Evolutionary conservation across 2,113 vertebrate genomes (phyloP), one percentile per base, ranked within the genome.

Genomic region (Mustela lutreola): DNA sequence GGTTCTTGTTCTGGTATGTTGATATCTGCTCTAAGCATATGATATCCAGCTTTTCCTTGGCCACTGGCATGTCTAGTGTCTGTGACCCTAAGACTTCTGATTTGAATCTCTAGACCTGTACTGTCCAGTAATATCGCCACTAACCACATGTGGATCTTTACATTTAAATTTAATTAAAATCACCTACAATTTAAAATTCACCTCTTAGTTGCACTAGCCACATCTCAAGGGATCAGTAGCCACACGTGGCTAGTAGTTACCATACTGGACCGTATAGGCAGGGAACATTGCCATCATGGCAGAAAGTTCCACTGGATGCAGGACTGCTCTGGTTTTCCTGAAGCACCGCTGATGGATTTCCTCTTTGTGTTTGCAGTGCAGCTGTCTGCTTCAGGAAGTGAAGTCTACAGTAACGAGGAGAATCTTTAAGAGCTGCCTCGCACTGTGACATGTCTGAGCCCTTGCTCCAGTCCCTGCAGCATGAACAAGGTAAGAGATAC

Each of bases 301-400:
- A 95, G 22, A 82, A 67, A 36, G 45, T n/a, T 39, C 36, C 70
- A 7, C 0, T 50, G 83, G 36, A 91, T 16, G 24, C 0, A 79
- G 95, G 89, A 60, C 96, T 97, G 96, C 73, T 78, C 70, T 84
- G 12, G 39, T 28, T 58, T 78, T 67, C 91, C 53, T 90, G 56
- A 48, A 48, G 50, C 7, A 26, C 48, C 24, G 78, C 70, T 96
- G 62, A 95, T 85, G 28, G 63, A 39, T 83, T 82, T 95, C 97
- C 98, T 91, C 71, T 78, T 63, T 97, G 28, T 63, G 94, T 28
- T 0, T 71, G 28, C 91, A 16, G 83, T 82, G 96, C 96, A 58
- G 21, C 98, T 98, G 91, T 80, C 91, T 96, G 92, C 97, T 98
- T 96, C 92, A 42, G 93, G 88, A 98, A 97, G 93, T 76, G 94